Evolutionary conservation across 2,888 invertebrate species (phyloP).

Genomic region (Leptopilina drosophilae): DNA sequence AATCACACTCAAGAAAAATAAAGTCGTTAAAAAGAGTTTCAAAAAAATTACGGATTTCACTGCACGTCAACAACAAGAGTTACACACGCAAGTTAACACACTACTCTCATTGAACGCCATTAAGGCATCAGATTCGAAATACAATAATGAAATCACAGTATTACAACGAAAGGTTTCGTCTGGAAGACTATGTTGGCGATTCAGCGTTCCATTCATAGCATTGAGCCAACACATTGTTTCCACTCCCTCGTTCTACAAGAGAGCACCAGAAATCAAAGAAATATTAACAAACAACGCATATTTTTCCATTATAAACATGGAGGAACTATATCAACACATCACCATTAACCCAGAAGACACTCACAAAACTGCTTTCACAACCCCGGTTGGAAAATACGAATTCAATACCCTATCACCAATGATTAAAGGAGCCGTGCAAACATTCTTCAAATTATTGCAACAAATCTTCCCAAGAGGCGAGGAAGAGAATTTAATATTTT

Average conservation of each 20-base stretch:
- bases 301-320: neutral
- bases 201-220: neutral
- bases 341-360: neutral
- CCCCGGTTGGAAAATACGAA: neutral
- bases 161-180: neutral
- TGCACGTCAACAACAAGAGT: no score
- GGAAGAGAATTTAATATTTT: neutral
- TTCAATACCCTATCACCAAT: neutral
- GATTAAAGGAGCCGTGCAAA: neutral
- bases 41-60: no score
- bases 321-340: neutral
- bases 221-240: neutral
- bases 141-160: neutral
- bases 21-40: no score
- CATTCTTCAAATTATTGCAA: neutral
- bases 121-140: neutral
- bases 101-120: neutral
- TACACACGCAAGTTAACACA: neutral
- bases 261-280: neutral
- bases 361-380: neutral
- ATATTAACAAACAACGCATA: neutral
- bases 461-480: neutral
- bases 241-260: neutral
- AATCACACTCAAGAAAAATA: no score
- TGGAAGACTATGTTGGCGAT: neutral